Percentiles rank a stretch among this genome's conserved stretches.
Evolutionary conservation across 2,888 invertebrate species (phyloP).

Genomic region (Nomada flava): DNA sequence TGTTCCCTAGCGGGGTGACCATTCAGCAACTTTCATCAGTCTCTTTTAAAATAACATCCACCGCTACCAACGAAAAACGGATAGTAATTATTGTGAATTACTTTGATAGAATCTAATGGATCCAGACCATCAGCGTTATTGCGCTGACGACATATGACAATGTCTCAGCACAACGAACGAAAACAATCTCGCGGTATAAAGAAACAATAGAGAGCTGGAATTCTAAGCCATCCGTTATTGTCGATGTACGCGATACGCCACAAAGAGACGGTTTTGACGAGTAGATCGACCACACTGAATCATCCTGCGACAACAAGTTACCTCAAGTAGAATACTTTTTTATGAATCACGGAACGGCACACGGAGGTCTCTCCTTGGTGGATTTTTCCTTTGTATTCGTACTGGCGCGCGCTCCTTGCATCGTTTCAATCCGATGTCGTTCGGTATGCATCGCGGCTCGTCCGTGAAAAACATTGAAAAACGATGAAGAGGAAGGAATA

Average conservation of each 20-base stretch:
- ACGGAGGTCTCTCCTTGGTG: slow-evolving; percentile 7
- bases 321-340: slow-evolving; percentile 39
- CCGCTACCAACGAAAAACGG: no score
- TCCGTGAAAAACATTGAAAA: slow-evolving; percentile 7
- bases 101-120: not conserved
- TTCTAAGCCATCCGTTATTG: slow-evolving; percentile 41
- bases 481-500: not conserved
- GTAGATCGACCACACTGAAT: slow-evolving; percentile 44
- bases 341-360: slow-evolving; percentile 31
- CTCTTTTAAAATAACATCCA: no score
- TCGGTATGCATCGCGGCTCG: slow-evolving; percentile 23
- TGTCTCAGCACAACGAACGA: slow-evolving; percentile 1
- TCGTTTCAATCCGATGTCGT: slow-evolving; percentile 17
- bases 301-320: slow-evolving; percentile 29
- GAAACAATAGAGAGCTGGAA: slow-evolving; percentile 30
- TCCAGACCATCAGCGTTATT: not conserved
- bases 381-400: slow-evolving; percentile 40
- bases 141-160: not conserved
- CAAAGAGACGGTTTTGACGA: slow-evolving; percentile 44
- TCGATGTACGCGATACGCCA: slow-evolving; percentile 14
- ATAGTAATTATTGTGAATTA: slow-evolving; percentile 3
- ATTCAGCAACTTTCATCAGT: no score
- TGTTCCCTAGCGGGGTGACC: no score
- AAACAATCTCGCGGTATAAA: slow-evolving; percentile 24
- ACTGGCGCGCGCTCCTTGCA: slow-evolving; percentile 1